phyloP scores from a whole-genome alignment of 2,797 vertebrate genomes.

The Cryptoprocta ferox region DNA sequence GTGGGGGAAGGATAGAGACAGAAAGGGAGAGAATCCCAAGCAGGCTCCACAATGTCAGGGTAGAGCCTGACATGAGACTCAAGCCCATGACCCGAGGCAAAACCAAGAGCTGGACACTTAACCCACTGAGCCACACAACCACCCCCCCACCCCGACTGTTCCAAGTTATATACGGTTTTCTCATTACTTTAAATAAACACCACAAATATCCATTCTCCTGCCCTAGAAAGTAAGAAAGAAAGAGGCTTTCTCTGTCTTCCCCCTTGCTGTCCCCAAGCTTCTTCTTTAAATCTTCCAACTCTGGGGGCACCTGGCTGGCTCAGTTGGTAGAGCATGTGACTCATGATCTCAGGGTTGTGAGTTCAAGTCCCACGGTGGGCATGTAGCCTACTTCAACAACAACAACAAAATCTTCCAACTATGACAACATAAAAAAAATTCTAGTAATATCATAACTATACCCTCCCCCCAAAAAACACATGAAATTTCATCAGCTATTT shows the following conservation, averaged over 20 bases:
- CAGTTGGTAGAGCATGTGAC: not conserved
- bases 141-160: too few relatives aligned
- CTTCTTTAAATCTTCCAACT: not conserved
- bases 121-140: too few relatives aligned
- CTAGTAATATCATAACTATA: not conserved
- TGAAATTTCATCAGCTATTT: not conserved
- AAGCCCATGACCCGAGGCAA: too few relatives aligned
- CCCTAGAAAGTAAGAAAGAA: not conserved
- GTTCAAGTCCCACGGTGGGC: not conserved
- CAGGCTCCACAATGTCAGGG: too few relatives aligned
- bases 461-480: not conserved
- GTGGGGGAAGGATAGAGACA: too few relatives aligned
- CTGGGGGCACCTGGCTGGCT: not conserved
- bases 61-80: too few relatives aligned
- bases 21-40: too few relatives aligned
- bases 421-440: not conserved
- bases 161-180: not conserved
- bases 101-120: too few relatives aligned
- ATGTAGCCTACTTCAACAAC: not conserved
- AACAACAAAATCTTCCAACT: not conserved
- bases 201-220: not conserved
- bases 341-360: not conserved
- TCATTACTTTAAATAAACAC: slow-evolving; percentile 4
- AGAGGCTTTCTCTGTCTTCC: not conserved
- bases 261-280: not conserved